Conservation (phyloP, 2,113 vertebrate genomes). For the Theropithecus gelada region DNA sequence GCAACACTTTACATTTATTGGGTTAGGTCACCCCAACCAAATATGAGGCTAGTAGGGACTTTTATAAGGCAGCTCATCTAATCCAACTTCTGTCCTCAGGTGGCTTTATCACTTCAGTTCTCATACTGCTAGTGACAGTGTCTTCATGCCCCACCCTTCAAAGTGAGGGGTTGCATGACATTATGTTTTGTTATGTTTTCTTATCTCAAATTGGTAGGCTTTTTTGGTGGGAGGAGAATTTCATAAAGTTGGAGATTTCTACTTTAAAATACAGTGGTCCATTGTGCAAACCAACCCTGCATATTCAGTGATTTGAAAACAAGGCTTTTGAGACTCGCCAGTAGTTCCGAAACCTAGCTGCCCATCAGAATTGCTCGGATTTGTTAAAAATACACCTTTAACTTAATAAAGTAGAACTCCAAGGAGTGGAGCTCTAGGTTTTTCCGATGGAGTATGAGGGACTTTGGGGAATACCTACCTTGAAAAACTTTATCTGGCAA, state of each 20-base stretch:
- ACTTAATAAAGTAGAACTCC: background rate
- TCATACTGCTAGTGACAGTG: background rate
- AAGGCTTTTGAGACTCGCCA: slow-evolving; percentile 16
- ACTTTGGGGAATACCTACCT: background rate
- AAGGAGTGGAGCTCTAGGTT: background rate
- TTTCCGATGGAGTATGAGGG: background rate
- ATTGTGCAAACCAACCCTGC: background rate
- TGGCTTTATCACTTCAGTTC: background rate
- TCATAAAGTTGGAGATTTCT: slow-evolving; percentile 8
- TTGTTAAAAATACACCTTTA: slow-evolving; percentile 23
- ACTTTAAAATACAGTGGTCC: background rate
- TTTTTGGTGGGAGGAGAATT: slow-evolving; percentile 20
- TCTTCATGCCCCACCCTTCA: background rate
- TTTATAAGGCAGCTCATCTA: background rate
- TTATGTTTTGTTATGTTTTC: background rate
- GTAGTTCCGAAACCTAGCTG: slow-evolving; percentile 1
- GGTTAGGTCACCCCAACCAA: background rate
- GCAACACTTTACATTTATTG: slow-evolving; percentile 38
- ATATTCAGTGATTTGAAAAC: slow-evolving; percentile 31
- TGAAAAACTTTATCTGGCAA: background rate
- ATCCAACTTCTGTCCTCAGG: background rate
- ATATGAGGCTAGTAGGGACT: background rate
- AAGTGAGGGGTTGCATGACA: background rate
- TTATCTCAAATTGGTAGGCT: slow-evolving; percentile 22
- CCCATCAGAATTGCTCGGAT: background rate